These are phyloP conservation scores for Hemaris fuciformis DNA, from an alignment of 2,888 invertebrate species.

Conservation along the genomic window DNA sequence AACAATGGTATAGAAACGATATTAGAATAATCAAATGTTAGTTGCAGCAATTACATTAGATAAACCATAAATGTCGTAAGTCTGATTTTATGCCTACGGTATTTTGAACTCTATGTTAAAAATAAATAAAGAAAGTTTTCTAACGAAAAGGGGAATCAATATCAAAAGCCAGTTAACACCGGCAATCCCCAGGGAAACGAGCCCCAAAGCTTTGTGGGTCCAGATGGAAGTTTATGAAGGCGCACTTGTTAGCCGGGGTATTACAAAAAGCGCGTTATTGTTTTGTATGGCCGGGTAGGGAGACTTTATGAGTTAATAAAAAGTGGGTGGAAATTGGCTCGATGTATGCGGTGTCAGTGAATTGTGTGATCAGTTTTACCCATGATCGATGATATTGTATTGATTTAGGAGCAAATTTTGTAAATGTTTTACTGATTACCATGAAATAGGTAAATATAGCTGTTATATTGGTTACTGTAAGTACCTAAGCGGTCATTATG, in stretches of 20 bases:
- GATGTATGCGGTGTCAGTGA: slow-evolving; percentile 37
- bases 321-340: slow-evolving; percentile 60
- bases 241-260: slow-evolving; percentile 76
- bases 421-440: not conserved
- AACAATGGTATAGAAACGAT: slow-evolving; percentile 18
- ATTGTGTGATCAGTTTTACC: slow-evolving; percentile 42
- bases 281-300: slow-evolving; percentile 61
- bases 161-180: slow-evolving; percentile 63
- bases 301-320: slow-evolving; percentile 75
- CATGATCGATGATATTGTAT: slow-evolving; percentile 49
- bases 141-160: slow-evolving; percentile 41
- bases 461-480: not conserved
- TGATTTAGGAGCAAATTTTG: slow-evolving; percentile 34
- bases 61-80: slow-evolving; percentile 36
- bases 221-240: slow-evolving; percentile 74
- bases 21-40: slow-evolving; percentile 22
- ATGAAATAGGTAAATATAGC: not conserved
- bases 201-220: slow-evolving; percentile 71
- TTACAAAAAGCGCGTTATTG: slow-evolving; percentile 78
- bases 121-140: slow-evolving; percentile 27
- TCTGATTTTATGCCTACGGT: not conserved
- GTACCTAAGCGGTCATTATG: no score
- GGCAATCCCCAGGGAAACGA: slow-evolving; percentile 60
- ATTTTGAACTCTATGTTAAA: slow-evolving; percentile 29
- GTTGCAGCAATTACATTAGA: slow-evolving; percentile 39